Evolutionary conservation across 2,888 invertebrate genomes (phyloP), one percentile per base, ranked within the genome.

Genomic region (Agrilus cyanescens): DNA sequence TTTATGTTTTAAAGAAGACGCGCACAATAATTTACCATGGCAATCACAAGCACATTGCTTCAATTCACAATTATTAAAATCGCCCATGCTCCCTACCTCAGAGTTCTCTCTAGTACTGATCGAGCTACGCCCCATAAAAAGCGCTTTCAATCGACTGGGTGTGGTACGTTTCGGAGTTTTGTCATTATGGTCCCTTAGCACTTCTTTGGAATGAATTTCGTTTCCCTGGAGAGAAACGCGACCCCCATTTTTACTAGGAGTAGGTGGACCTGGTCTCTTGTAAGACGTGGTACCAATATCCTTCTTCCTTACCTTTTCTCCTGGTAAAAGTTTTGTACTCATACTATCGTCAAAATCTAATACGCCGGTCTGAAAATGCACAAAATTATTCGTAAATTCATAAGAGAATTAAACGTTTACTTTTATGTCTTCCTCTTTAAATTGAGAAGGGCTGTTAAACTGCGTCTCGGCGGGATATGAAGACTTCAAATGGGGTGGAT

Each of bases 231-330:
- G 73, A 1, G 86, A 86, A 7, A 78, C 66, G 48, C 85, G 71
- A 2, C 65, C 67, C 10, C 84, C 85, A 61, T 85, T 81, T 67
- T 86, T 88, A 66, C 85, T 85, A 0, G 88, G 88, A 1, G 88
- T 88, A 16, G 88, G 88, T 36, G 87, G 88, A 1, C 88, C 88
- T 1, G 88, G 88, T 57, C 79, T 81, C 70, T 85, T 86, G 61
- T 88, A 88, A 0, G 83, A 80, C 1, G 82, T 85, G 61, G 82
- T 77, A 47, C 77, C 76, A 43, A 76, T 68, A 63, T 80, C 70
- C 62, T 77, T 73, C 61, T 62, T 61, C 53, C 77, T 50, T 54
- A 71, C 67, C 41, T 68, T 70, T 14, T 67, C 53, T 50, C 65
- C 50, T 39, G 66, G 60, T 2, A 74, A 55, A 31, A 74, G 56